phyloP scores from a whole-genome alignment of 1,140 invertebrate species.

The Lanistes nyassanus region DNA sequence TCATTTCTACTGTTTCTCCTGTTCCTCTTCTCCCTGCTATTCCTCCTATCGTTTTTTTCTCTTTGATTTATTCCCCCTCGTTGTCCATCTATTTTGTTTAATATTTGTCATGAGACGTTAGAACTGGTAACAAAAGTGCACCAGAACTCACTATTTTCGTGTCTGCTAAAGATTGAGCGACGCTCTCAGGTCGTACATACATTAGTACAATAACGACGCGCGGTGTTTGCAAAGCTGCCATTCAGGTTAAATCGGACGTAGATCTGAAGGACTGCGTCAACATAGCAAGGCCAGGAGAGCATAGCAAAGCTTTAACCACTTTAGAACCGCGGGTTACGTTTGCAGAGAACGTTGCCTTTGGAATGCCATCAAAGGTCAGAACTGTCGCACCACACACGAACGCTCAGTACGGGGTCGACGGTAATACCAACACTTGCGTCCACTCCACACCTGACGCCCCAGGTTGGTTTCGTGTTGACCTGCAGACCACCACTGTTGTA shows the following conservation, averaged over 20 bases:
- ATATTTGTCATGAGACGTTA: too few relatives aligned
- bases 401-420: neutral
- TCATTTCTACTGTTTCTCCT: too few relatives aligned
- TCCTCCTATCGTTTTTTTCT: too few relatives aligned
- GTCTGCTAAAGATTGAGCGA: neutral
- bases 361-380: conserved; percentile 13
- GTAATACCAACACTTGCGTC: conserved; percentile 20
- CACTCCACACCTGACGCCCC: conserved; percentile 7
- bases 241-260: neutral
- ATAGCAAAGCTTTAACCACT: too few relatives aligned
- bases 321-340: neutral
- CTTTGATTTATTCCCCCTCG: too few relatives aligned
- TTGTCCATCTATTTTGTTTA: too few relatives aligned
- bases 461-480: conserved; percentile 18
- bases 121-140: too few relatives aligned
- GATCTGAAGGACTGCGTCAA: too few relatives aligned
- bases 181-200: neutral
- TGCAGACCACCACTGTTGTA: neutral
- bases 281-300: too few relatives aligned
- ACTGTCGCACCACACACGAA: neutral
- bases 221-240: neutral
- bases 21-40: too few relatives aligned
- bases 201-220: neutral
- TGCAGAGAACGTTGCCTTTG: conserved; percentile 15
- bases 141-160: too few relatives aligned